Percentiles rank a stretch among this genome's conserved stretches.
These are phyloP conservation scores for Piaya cayana DNA, from an alignment of 2,113 vertebrate species.

Conservation along the genomic window DNA sequence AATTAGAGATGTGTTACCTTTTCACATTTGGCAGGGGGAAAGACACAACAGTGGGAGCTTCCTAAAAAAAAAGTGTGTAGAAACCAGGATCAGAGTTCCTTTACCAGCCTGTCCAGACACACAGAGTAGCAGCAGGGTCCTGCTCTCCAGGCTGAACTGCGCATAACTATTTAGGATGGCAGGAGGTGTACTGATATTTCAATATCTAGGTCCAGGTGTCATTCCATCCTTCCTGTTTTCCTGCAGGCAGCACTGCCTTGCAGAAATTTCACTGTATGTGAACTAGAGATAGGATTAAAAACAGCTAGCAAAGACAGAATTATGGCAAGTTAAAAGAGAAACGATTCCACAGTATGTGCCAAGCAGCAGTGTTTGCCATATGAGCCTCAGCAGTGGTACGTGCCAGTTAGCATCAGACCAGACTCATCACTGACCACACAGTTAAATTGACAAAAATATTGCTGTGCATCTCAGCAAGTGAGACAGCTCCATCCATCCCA, in stretches of 20 bases:
- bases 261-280: background rate
- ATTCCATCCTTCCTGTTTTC: background rate
- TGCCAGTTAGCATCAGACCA: background rate
- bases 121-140: background rate
- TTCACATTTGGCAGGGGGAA: background rate
- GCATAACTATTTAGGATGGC: background rate
- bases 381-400: background rate
- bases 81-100: background rate
- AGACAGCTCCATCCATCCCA: background rate
- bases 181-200: background rate
- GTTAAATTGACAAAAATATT: background rate
- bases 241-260: background rate
- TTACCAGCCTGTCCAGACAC: background rate
- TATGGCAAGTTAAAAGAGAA: background rate
- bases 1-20: background rate
- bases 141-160: background rate
- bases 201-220: accelerated
- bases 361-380: background rate
- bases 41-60: background rate
- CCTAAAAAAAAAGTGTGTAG: background rate
- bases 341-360: background rate
- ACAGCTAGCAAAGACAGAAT: background rate
- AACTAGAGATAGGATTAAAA: background rate
- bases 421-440: background rate
- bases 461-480: background rate